phyloP scores from a whole-genome alignment of 2,113 vertebrate species.

The Macroglossus sobrinus region DNA sequence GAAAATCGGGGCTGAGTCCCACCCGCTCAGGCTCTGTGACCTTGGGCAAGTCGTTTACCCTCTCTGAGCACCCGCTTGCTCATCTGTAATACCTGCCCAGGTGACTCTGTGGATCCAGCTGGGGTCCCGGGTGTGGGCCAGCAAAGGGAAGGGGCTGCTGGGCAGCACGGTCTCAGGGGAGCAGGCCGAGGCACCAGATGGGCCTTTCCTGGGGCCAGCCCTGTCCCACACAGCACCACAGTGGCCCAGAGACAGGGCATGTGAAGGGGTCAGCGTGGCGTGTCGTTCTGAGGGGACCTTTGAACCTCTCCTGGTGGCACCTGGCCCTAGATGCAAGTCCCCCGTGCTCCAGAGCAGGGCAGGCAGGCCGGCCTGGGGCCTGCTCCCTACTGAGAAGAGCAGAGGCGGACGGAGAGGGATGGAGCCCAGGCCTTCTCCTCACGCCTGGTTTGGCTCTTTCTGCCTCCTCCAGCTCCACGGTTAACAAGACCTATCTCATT shows the following conservation, averaged over 20 bases:
- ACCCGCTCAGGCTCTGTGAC: not conserved
- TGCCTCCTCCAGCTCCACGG: not conserved
- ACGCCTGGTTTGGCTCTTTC: not conserved
- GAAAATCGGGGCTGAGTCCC: not conserved
- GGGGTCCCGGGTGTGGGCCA: not conserved
- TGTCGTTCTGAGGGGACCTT: not conserved
- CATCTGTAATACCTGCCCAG: not conserved
- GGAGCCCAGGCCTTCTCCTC: not conserved
- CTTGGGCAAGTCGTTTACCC: not conserved
- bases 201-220: not conserved
- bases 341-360: not conserved
- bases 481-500: not conserved
- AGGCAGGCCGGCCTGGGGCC: not conserved
- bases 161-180: not conserved
- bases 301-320: not conserved
- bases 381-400: not conserved
- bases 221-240: fast-evolving
- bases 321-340: not conserved
- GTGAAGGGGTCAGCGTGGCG: not conserved
- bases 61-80: not conserved
- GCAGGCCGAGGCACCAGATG: not conserved
- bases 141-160: not conserved
- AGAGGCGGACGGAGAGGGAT: not conserved
- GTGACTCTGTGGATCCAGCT: not conserved
- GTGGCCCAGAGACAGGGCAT: not conserved